A percentile compares a stretch with the other conserved stretches of the same genome.
Conservation (phyloP, 35 echinoderm and acorn worm species). For the Chiridota heheva region DNA sequence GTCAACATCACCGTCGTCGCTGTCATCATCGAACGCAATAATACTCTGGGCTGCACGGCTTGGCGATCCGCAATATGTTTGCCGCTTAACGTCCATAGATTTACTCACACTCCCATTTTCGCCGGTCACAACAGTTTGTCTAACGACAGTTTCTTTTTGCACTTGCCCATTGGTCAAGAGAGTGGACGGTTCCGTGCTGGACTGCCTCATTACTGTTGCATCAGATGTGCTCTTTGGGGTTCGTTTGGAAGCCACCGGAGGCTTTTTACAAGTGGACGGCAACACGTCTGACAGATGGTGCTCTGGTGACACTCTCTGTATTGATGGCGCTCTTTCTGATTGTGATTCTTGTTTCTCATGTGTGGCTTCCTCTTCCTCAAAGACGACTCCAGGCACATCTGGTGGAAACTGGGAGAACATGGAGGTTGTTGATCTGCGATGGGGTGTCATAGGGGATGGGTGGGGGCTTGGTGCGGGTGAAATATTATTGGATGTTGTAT, state of each 20-base stretch:
- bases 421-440: conserved; percentile 20
- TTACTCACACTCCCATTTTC: no score
- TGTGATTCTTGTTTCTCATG: not conserved
- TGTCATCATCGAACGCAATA: conserved; percentile 34
- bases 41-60: conserved; percentile 10
- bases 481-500: conserved; percentile 1
- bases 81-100: no score
- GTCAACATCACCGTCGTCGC: conserved; percentile 2
- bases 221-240: not conserved
- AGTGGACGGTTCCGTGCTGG: not conserved
- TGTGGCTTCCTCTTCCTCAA: conserved; percentile 18
- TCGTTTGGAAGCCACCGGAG: not conserved
- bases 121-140: no score
- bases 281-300: not conserved
- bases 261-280: not conserved
- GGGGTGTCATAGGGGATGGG: conserved; percentile 36
- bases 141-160: no score
- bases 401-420: conserved; percentile 27
- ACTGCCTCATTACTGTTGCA: not conserved
- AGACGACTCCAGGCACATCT: conserved; percentile 1
- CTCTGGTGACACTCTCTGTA: not conserved
- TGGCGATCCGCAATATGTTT: no score
- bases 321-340: not conserved
- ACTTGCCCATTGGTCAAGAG: conserved; percentile 6
- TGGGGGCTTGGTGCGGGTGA: conserved; percentile 13